Percentiles rank a stretch among this genome's conserved stretches.
phyloP scores from a whole-genome alignment of 2,113 vertebrate genomes.

The Pseudolaguvia tuberculata region DNA sequence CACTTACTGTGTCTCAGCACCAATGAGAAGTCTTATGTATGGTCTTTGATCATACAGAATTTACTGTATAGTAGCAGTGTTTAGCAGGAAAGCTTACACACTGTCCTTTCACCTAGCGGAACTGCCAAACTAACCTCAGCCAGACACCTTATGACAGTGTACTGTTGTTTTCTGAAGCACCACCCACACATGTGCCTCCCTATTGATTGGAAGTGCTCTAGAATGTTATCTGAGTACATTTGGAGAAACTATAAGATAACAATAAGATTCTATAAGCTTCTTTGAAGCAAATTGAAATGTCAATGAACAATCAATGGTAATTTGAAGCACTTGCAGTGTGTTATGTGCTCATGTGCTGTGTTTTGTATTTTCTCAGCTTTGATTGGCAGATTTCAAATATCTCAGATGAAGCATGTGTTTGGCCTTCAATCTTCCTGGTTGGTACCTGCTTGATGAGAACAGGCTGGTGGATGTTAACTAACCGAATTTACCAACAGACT shows the following conservation, averaged over 20 bases:
- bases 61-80: background rate
- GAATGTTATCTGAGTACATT: background rate
- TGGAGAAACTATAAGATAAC: background rate
- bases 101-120: constrained; percentile 33
- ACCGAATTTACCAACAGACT: background rate
- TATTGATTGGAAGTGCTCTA: background rate
- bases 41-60: constrained; percentile 38
- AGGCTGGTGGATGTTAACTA: no score
- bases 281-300: background rate
- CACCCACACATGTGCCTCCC: constrained; percentile 30
- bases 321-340: background rate
- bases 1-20: constrained; percentile 14
- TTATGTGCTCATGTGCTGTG: background rate
- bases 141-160: constrained; percentile 22
- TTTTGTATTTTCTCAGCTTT: background rate
- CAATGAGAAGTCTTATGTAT: constrained; percentile 22
- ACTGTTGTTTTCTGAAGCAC: constrained; percentile 34
- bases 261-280: background rate
- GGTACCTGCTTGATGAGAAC: no score
- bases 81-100: constrained; percentile 32
- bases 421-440: no score
- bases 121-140: constrained; percentile 28
- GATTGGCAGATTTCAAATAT: no score
- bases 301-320: background rate
- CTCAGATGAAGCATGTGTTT: no score